phyloP scores from a whole-genome alignment of 2,888 invertebrate genomes.

The Anorthoa munda region DNA sequence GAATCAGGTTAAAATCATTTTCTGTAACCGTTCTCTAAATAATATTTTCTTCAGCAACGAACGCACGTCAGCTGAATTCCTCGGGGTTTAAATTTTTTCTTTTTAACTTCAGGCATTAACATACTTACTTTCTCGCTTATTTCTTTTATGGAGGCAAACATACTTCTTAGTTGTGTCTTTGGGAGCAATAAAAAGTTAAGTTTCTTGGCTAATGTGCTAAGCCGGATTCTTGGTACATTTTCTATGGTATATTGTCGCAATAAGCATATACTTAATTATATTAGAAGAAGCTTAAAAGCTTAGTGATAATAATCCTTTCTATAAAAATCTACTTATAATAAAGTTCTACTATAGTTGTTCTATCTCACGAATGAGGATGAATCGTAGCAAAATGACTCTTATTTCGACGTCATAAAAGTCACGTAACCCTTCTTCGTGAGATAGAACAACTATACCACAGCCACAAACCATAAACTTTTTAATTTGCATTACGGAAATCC shows the following conservation, averaged over 20 bases:
- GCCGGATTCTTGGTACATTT: conserved; percentile 5
- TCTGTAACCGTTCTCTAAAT: too few relatives aligned
- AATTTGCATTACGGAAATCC: conserved; percentile 57
- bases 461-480: conserved; percentile 44
- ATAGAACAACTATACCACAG: too few relatives aligned
- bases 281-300: conserved; percentile 39
- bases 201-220: conserved; percentile 28
- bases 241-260: neutral
- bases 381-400: too few relatives aligned
- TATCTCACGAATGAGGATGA: too few relatives aligned
- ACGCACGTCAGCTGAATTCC: conserved; percentile 16
- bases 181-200: conserved; percentile 54
- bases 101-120: conserved; percentile 37
- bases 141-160: conserved; percentile 36
- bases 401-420: too few relatives aligned
- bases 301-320: conserved; percentile 22
- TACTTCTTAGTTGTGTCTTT: conserved; percentile 38
- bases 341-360: too few relatives aligned
- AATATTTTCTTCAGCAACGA: neutral
- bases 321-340: conserved; percentile 32
- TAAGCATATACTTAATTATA: conserved; percentile 18
- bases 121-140: conserved; percentile 28
- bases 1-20: too few relatives aligned
- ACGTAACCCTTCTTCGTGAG: too few relatives aligned
- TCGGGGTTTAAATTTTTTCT: conserved; percentile 9